Conservation (phyloP, 2,797 vertebrate genomes). For the Australoheros facetus region DNA sequence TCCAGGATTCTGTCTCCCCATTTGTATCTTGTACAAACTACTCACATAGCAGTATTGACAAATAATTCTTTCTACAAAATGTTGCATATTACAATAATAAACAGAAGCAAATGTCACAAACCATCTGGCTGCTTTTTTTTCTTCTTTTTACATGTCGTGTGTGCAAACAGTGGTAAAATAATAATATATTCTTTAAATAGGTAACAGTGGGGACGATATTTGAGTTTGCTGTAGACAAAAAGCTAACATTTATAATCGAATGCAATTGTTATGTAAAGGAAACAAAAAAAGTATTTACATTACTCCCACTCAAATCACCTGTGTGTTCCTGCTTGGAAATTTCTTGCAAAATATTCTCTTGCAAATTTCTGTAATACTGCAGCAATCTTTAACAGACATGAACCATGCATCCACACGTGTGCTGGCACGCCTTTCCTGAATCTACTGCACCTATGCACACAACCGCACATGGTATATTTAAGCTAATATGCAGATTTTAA, state of each 20-base stretch:
- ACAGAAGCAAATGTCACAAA: not conserved
- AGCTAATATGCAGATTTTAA: not conserved
- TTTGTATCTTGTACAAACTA: constrained; percentile 30
- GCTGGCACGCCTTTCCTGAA: not conserved
- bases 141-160: not conserved
- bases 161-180: not conserved
- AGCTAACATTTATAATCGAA: not conserved
- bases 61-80: constrained; percentile 12
- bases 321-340: not conserved
- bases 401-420: not conserved
- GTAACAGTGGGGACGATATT: not conserved
- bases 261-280: not conserved
- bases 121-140: not conserved
- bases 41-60: constrained; percentile 13
- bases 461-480: not conserved
- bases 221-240: not conserved
- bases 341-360: not conserved
- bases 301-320: not conserved
- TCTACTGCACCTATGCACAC: constrained; percentile 1
- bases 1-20: constrained; percentile 46
- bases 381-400: constrained; percentile 3
- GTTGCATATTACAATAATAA: constrained; percentile 17
- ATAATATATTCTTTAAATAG: not conserved
- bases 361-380: not conserved
- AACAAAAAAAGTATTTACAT: not conserved